These are phyloP conservation scores for Thinocorus orbignyianus DNA, from an alignment of 2,113 vertebrate species.

Conservation along the genomic window DNA sequence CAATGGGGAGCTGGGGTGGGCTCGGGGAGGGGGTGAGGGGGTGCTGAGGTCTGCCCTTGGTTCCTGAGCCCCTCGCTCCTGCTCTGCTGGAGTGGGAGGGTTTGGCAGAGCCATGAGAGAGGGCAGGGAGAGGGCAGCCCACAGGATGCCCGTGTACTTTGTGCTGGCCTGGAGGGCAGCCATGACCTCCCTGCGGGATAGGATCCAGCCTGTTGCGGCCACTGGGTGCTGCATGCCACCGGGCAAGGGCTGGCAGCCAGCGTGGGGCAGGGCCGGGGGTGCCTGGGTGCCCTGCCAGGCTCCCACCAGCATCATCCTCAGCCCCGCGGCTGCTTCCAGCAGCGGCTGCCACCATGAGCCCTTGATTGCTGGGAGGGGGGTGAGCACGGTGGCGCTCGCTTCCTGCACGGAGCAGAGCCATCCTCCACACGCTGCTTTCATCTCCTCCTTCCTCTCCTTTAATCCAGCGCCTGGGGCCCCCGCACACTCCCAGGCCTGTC, in stretches of 20 bases:
- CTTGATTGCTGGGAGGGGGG: not conserved
- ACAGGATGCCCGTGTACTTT: not conserved
- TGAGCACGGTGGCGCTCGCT: rapidly evolving
- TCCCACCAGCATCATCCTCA: not conserved
- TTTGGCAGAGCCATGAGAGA: rapidly evolving
- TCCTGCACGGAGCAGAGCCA: not conserved
- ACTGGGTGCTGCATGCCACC: not conserved
- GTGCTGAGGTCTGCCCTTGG: not conserved
- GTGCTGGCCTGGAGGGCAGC: rapidly evolving
- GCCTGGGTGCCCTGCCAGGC: not conserved
- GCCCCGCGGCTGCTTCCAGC: rapidly evolving
- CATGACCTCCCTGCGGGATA: rapidly evolving
- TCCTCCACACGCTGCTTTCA: not conserved
- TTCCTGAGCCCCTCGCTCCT: not conserved
- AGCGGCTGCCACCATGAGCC: rapidly evolving
- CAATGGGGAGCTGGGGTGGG: not conserved
- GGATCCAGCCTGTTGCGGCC: not conserved
- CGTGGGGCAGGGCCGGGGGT: not conserved
- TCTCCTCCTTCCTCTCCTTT: not conserved
- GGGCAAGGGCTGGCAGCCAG: not conserved
- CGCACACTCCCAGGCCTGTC: rapidly evolving
- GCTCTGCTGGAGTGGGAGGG: not conserved
- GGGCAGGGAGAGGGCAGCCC: not conserved
- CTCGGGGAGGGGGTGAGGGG: rapidly evolving
- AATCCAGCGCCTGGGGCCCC: not conserved